Evolutionary conservation across 2,888 invertebrate genomes (phyloP), one percentile per base, ranked within the genome.

Genomic region (Latheticus oryzae): DNA sequence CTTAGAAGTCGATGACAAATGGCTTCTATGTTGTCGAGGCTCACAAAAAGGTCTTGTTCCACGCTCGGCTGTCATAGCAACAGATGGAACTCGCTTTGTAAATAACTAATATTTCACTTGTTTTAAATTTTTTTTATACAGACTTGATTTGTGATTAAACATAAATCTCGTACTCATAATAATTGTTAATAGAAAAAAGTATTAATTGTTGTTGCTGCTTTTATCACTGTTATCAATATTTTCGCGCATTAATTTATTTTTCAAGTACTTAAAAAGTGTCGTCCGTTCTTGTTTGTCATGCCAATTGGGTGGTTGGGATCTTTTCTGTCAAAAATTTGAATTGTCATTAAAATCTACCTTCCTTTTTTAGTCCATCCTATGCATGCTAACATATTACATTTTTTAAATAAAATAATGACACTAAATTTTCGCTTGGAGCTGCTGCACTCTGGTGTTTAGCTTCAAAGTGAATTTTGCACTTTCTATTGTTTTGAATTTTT

Each of bases 31-130:
- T 75, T 88, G 89, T 69, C 81, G 88, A 65, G 89, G 90, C 3
- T 87, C 88, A 24, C 87, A 87, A 69, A 90, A 90, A 73, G 91
- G 91, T 55, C 81, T 91, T 26, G 91, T 91, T 28, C 90, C 90
- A 1, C 82, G 86, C 56, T 85, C 86, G 58, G 88, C 88, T 21
- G 88, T 90, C 11, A 80, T 86, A 58, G 83, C 76, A 4, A 78
- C 21, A 5, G 35, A 77, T 40, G 72, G 57, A 28, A 19, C 21
- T 19, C 5, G 21, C 47, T 73, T 74, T 68, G 75, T 72, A 73
- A 30, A 28, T 30, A 53, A 35, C 15, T 30, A 58, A 45, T 43
- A 42, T 63, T 62, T 64, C 40, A 60, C 63, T 58, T 61, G 64
- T 69, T 71, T 68, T 71, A 71, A 28, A 70, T 69, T 70, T n/a